Base-by-base conservation (phyloP, 2,797 vertebrate genomes). In the Cyclopterus lumpus region DNA sequence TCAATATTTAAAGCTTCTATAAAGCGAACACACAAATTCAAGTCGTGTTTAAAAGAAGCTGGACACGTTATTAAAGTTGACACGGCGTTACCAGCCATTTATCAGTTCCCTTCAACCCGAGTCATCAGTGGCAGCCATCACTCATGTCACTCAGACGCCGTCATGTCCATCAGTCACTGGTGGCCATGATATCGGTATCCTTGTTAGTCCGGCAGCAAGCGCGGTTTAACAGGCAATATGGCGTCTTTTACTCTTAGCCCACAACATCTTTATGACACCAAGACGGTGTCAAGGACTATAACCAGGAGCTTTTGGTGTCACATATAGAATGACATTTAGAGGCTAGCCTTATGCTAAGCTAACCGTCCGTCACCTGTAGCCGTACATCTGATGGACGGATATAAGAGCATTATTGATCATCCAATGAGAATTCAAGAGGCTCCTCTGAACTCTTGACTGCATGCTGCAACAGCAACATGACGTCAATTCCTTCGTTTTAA, bases 61-160 rank as follows among this genome's bases (percentile, higher is more conserved):
- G 14, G 46, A 24, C 44, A 71, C 28, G 54, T 67, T 11, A 81
- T 71, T 75, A 2, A 67, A 28, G n/a, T 49, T 73, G 74, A 82
- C 75, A 7, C 62, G 70, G 44, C 28, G 60, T 77, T 68, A 42
- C 55, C 67, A 42, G 26, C 53, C 73, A 67, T 77, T 85, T 77
- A 82, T 75, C 71, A 63, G 34, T 54, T 8, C 51, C 6, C 11
- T 57, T 73, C 42, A 60, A 64, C 53, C 46, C 20, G 14, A 65
- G 74, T 55, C 62, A 68, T 67, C 68, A 55, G 59, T 32, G 30
- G 4, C 24, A 48, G 42, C 42, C 46, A 51, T 80, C 79, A 79
- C 64, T 11, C 49, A 32, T 28, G 71, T 81, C 83, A 73, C n/a
- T 64, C 71, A 70, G 22, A 53, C 80, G 65, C 75, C 66, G 64